Evolutionary conservation across 92 coral and sea anemone genomes (phyloP), one percentile per base, ranked within the genome.

Genomic region (Pocillopora meandrina): DNA sequence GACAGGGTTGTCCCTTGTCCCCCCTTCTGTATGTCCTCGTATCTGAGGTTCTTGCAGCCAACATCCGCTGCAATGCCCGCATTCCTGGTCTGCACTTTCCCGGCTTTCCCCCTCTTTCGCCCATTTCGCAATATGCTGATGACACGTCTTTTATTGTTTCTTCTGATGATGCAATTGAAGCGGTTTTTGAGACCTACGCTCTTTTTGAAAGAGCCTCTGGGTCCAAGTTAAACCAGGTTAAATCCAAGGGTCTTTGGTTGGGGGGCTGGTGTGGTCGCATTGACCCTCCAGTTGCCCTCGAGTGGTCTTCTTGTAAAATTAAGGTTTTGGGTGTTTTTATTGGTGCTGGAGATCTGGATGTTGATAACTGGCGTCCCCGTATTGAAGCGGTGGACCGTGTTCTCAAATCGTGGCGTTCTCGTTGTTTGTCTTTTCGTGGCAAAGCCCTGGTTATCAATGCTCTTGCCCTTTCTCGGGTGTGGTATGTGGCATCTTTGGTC

Each of bases 1-100:
- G 91, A 72, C 89, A 88, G 65, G 94, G 94, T 3, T 79, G 89
- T 42, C 91, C 91, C 56, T 76, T 90, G 26, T 87, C 86, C 15
- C 89, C 93, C 5, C 47, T 87, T 8, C 72, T 90, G 4, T 90
- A 87, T 61, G 47, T 81, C 2, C 58, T 87, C 9, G 69, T 62
- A 0, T 88, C 88, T 10, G 93, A 90, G 81, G 17, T 72, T 49
- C 59, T 90, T 62, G 86, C 90, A 16, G 36, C 75, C 16, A 75
- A 74, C 10, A 56, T 85, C 1, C 83, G 83, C 9, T 34, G 60
- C 7, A 12, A 56, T 12, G 12, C 60, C 60, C 8, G 12, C 14
- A 81, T 81, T 35, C 36, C 19, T 1, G 87, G 90, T 26, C 63
- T 80, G 4, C 59, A 42, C 2, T 47, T 80, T 0, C 87, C 90